Conservation (phyloP, 2,113 vertebrate species). For the Chloebia gouldiae region DNA sequence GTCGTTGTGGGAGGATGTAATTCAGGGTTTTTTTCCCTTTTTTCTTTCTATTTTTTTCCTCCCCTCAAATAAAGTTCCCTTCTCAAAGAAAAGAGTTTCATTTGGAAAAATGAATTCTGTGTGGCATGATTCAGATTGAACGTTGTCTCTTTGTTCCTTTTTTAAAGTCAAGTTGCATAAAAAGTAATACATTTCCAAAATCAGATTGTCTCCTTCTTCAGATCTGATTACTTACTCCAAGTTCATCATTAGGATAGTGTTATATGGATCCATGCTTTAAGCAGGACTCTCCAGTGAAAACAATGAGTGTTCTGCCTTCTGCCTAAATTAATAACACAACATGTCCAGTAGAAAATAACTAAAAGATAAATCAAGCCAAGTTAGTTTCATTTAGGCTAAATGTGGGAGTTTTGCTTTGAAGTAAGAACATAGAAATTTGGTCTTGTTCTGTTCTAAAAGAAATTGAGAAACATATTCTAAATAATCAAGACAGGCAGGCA, state of each 20-base stretch:
- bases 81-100: background rate
- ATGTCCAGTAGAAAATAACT: conserved; percentile 2
- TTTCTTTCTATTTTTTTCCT: rapidly evolving
- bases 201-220: background rate
- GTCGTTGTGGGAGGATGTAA: conserved; percentile 53
- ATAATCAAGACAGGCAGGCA: background rate
- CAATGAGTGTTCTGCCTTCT: background rate
- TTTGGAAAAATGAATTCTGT: background rate
- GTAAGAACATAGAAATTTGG: conserved; percentile 1
- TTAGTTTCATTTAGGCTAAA: conserved; percentile 1
- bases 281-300: background rate
- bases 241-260: background rate
- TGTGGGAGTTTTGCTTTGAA: conserved; percentile 20
- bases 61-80: background rate
- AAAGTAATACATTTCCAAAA: background rate
- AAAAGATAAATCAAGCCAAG: conserved; percentile 4
- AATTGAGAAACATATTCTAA: background rate
- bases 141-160: background rate
- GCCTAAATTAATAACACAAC: conserved; percentile 31
- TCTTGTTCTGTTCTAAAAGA: background rate
- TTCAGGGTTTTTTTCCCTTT: background rate
- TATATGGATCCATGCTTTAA: background rate
- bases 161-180: background rate
- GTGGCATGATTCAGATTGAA: background rate
- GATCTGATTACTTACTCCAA: background rate